A percentile compares a stretch with the other conserved stretches of the same genome.
Conservation (phyloP, 1,140 invertebrate genomes). For the Anthonomus grandis region DNA sequence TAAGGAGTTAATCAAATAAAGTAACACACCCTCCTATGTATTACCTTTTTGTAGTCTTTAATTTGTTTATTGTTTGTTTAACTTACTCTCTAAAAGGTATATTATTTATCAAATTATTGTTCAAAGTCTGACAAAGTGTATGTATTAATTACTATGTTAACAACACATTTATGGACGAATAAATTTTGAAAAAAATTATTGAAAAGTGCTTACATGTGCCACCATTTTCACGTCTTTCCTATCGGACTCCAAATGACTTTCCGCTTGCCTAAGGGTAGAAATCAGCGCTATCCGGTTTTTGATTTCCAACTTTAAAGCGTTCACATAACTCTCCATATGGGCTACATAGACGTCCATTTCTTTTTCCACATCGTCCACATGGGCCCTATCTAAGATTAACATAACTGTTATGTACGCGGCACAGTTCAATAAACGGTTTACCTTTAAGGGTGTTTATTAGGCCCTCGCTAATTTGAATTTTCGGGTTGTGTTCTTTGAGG, state of each 20-base stretch:
- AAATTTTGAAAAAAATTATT: background rate
- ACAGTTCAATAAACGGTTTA: too few relatives aligned
- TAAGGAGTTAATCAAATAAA: too few relatives aligned
- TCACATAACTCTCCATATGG: constrained; percentile 77
- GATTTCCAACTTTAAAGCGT: constrained; percentile 77
- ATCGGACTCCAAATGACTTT: constrained; percentile 86
- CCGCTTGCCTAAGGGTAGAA: constrained; percentile 71
- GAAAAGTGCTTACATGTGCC: constrained; percentile 70
- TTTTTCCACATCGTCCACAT: constrained; percentile 82
- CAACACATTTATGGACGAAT: background rate
- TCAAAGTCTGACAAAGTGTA: too few relatives aligned
- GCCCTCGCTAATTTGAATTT: constrained; percentile 57
- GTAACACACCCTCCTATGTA: too few relatives aligned
- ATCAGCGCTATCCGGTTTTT: constrained; percentile 73
- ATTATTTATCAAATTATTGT: too few relatives aligned
- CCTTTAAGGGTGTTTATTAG: constrained; percentile 69
- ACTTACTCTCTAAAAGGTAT: background rate
- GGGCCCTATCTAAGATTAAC: constrained; percentile 66
- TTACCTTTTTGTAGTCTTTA: too few relatives aligned
- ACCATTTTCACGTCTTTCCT: constrained; percentile 90
- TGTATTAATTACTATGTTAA: too few relatives aligned
- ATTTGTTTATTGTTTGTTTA: too few relatives aligned
- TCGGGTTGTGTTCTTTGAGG: constrained; percentile 56
- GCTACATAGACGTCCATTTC: constrained; percentile 79
- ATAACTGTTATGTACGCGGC: too few relatives aligned